Base-by-base conservation (phyloP, 2,888 invertebrate genomes). In the Trypoxylon attenuatum region DNA sequence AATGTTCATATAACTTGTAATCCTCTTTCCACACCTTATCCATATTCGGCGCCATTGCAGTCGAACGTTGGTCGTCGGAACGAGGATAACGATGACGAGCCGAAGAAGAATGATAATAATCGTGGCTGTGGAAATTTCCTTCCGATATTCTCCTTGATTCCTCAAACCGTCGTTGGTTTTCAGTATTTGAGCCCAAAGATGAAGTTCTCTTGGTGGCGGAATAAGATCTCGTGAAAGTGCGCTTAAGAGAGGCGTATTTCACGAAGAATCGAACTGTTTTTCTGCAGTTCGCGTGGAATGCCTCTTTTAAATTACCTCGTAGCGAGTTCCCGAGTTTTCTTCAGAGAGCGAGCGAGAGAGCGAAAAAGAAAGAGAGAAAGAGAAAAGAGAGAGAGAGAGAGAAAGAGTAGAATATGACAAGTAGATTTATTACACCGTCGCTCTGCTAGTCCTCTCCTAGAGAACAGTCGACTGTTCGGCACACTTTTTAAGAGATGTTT, bases 151-250 rank as follows among this genome's bases (percentile, higher is more conserved):
- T 82, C 85, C 16, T 62, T 86, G 21, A 82, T 87, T 39, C 86
- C 87, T 2, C 84, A 85, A 51, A 84, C 84, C 33, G 79, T 85
- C 45, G 77, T 84, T 60, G 83, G 85, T 67, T 83, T 86, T 52
- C 86, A 87, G 52, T 86, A 87, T 70, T 82, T 85, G 15, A 87
- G 86, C 59, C 89, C 89, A 61, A 88, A 90, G 80, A 89, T 90
- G 81, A 88, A 90, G 78, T 90, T 90, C 81, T 90, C 90, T 49
- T 90, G 91, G 90, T 91, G 91, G 91, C 89, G 91, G 50, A 91
- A 91, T 75, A 91, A 91, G 84, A 91, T 91, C 78, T 91, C 91
- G 89, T 91, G 91, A 91, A 88, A 83, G 69, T 81, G 84, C 82
- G 85, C 85, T 57, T n/a, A n/a, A n/a, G n/a, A n/a, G n/a, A n/a